A percentile compares a stretch with the other conserved stretches of the same genome.
Evolutionary conservation across 2,888 invertebrate genomes (phyloP).

Genomic region (Diadromus collaris): DNA sequence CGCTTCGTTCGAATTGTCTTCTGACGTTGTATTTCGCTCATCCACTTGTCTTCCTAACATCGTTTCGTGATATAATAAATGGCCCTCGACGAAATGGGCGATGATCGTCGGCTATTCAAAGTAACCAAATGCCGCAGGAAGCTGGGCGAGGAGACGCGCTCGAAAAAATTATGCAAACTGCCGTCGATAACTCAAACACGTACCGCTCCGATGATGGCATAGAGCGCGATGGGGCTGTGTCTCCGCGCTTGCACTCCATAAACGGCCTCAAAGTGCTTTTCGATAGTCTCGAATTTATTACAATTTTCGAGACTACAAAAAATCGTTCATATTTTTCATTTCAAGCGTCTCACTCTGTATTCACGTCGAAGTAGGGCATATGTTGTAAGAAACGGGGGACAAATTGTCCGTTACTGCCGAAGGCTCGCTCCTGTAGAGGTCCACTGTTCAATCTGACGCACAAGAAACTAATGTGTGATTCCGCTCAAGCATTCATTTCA

Average conservation of each 20-base stretch:
- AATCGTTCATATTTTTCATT: slow-evolving; percentile 7
- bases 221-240: not conserved
- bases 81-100: slow-evolving; percentile 6
- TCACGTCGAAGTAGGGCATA: too few species aligned
- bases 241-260: slow-evolving; percentile 28
- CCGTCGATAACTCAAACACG: slow-evolving; percentile 43
- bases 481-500: too few species aligned
- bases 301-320: slow-evolving; percentile 25
- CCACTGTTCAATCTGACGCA: too few species aligned
- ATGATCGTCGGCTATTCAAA: slow-evolving; percentile 13
- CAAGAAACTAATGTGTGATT: too few species aligned
- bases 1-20: not conserved
- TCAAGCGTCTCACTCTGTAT: too few species aligned
- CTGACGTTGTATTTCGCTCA: not conserved
- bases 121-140: slow-evolving; percentile 3
- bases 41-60: not conserved
- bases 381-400: too few species aligned
- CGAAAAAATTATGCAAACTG: slow-evolving; percentile 45
- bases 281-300: slow-evolving; percentile 33
- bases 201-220: slow-evolving; percentile 2
- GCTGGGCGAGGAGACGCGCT: not conserved
- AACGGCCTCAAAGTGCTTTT: slow-evolving; percentile 28
- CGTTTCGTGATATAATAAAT: slow-evolving; percentile 7
- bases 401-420: too few species aligned
- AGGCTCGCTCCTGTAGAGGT: too few species aligned